These are phyloP conservation scores for Cyclophora albipunctata DNA, from an alignment of 2,888 invertebrate species.

Conservation along the genomic window DNA sequence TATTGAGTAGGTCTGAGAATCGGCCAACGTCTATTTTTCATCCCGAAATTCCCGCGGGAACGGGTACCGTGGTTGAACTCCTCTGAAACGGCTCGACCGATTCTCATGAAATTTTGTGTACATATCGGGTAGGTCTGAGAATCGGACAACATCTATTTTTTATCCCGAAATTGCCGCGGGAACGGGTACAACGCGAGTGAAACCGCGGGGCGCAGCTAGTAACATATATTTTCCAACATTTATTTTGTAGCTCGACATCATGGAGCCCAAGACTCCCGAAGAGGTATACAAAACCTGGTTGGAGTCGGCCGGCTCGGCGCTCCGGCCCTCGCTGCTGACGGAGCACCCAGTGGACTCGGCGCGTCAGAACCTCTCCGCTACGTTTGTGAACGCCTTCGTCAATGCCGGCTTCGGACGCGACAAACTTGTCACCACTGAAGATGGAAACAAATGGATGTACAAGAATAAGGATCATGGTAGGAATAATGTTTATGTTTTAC, in stretches of 20 bases:
- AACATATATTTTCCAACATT: too few relatives aligned
- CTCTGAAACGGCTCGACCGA: too few relatives aligned
- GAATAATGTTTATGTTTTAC: conserved; percentile 1
- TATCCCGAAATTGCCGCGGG: too few relatives aligned
- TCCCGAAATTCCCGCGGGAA: too few relatives aligned
- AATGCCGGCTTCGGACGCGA: conserved; percentile 98
- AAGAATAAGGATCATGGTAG: conserved; percentile 95
- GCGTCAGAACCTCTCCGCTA: conserved; percentile 95
- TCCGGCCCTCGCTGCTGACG: conserved; percentile 82
- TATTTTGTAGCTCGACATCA: conserved; percentile 92
- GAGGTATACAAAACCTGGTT: conserved; percentile 99
- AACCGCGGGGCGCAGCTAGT: too few relatives aligned
- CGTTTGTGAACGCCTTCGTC: conserved; percentile 99
- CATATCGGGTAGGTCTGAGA: too few relatives aligned
- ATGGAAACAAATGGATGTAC: conserved; percentile 90
- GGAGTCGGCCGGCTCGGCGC: conserved; percentile 83
- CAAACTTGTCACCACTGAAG: conserved; percentile 92
- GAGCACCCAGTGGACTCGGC: conserved; percentile 93
- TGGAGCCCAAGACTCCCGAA: conserved; percentile 99
- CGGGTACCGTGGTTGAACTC: too few relatives aligned
- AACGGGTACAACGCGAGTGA: too few relatives aligned
- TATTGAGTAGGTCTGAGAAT: too few relatives aligned
- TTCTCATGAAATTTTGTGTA: too few relatives aligned
- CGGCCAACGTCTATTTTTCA: too few relatives aligned
- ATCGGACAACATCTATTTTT: too few relatives aligned